These are phyloP conservation scores for Nemurella pictetii DNA, from an alignment of 2,888 invertebrate species.

Conservation along the genomic window DNA sequence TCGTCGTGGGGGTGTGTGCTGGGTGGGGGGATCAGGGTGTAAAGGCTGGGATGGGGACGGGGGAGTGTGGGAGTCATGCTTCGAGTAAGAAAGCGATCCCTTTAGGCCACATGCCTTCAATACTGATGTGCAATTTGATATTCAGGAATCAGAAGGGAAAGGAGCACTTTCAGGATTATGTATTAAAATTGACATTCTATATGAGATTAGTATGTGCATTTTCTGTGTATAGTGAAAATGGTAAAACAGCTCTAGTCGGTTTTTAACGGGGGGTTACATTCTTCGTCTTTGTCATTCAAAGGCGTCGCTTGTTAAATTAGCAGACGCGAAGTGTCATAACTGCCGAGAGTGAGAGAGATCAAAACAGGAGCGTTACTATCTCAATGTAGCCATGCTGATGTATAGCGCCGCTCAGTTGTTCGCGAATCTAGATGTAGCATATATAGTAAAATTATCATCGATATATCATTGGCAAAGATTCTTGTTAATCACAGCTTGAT, in stretches of 20 bases:
- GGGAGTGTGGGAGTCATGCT: neutral
- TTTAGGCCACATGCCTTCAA: neutral
- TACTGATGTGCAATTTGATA: neutral
- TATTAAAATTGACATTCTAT: neutral
- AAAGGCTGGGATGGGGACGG: neutral
- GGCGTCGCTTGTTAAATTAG: neutral
- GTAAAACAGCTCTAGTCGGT: neutral
- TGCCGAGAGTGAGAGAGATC: neutral
- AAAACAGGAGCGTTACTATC: neutral
- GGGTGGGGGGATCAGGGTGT: neutral
- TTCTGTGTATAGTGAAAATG: neutral
- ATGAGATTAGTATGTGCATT: neutral
- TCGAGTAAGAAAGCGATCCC: neutral
- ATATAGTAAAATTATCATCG: neutral
- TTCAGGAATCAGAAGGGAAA: neutral
- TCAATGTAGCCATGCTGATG: neutral
- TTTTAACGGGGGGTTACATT: neutral
- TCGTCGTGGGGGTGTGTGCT: neutral
- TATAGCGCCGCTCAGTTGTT: neutral
- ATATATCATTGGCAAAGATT: neutral
- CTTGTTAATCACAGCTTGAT: slow-evolving; percentile 35
- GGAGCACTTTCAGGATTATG: neutral
- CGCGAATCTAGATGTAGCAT: neutral
- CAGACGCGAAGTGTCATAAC: neutral
- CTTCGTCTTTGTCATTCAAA: neutral